Evolutionary conservation across 2,888 invertebrate genomes (phyloP), one percentile per base, ranked within the genome.

Genomic region (Ametastegia equiseti): DNA sequence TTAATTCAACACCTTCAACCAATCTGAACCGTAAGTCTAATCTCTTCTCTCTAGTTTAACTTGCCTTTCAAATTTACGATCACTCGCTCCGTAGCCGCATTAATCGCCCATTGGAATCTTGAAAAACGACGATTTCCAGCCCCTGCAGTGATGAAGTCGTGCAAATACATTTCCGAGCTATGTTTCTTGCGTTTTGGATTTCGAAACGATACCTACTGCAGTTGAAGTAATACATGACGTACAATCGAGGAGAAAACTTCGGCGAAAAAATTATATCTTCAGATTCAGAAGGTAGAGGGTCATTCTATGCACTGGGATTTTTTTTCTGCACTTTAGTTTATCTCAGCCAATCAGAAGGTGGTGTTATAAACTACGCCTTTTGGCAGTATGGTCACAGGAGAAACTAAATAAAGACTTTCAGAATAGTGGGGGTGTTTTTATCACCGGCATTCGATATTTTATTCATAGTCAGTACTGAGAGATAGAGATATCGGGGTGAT

Each of bases 391-490:
- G 42, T 78, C 63, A 78, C 30, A 19, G 23, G 27, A 60, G 39
- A 78, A 78, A 78, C 39, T 78, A 45, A 78, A 77, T 63, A 42
- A 39, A 78, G 42, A 30, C 42, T 78, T n/a, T n/a, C n/a, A 42
- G 39, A 63, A 78, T 60, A 78, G 78, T 63, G 42, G 78, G 78
- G 57, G 30, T 78, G 42, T 60, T 78, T 78, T 78, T 78, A 78
- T 78, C 57, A 27, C 80, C 33, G 42, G 84, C 84, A 85, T 85
- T 88, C 86, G 86, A 88, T 87, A 88, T 87, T 85, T 86, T 87
- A 89, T 89, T 89, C 88, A 88, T 88, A 87, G 87, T 85, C 84
- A 81, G 86, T 84, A 83, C 84, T 86, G 87, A 87, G 84, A 85
- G 86, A 85, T 83, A 27, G 60, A 60, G 60, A 78, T 78, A 78